Evolutionary conservation across 2,888 invertebrate genomes (phyloP), one percentile per base, ranked within the genome.

Genomic region (Tetanocera ferruginea): DNA sequence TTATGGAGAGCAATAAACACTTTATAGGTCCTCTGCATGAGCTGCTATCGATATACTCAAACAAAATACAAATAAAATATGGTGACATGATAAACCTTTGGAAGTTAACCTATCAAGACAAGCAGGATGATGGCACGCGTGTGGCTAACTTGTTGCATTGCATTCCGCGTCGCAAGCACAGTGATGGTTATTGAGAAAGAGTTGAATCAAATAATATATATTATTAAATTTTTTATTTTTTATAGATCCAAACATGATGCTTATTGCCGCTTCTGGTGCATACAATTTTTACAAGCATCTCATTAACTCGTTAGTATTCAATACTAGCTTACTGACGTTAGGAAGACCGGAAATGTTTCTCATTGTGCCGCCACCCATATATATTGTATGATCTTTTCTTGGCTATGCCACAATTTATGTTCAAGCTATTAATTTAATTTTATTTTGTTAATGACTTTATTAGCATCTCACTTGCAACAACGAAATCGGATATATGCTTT

Each of bases 271-370:
- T 8, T 85, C 88, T 2, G 88, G 89, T 0, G 87, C 87, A 9
- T 83, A 91, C 34, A 86, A 87, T 2, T 94, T 94, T 87, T 90
- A 95, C n/a, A 92, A 90, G 82, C 92, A 93, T 87, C 84, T 95
- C 76, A 91, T 94, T 49, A 90, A 91, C 82, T 92, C 92, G 31
- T 89, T 93, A 73, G 88, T 93, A 5, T 92, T 93, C 83, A 92
- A 93, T 88, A 91, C 90, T 76, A 90, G 91, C 74, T 87, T 93
- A 5, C 90, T 91, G 78, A 90, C 90, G 37, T 87, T 91, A 79
- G 95, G 95, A 52, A 91, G 93, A 81, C 90, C 92, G 34, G 92
- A 93, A 83, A 89, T 95, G 78, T 94, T 92, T 85, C 89, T 94
- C 3, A 90, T 92, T 0, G 87, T 94, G 87, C 91, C 92, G 37